Evolutionary conservation across 2,888 invertebrate species (phyloP).

Genomic region (Dichetophora obliterata): DNA sequence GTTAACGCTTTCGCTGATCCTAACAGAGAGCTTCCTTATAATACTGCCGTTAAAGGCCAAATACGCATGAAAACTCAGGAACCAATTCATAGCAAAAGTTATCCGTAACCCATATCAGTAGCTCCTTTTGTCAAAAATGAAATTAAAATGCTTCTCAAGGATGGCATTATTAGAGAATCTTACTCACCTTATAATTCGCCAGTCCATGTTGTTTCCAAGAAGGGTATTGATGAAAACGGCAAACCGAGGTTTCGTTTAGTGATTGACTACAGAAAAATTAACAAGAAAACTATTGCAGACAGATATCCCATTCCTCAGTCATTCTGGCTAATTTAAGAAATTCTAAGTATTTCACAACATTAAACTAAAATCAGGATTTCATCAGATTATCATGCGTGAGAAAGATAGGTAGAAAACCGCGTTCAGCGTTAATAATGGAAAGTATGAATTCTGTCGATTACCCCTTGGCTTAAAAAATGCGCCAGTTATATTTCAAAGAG

Average conservation of each 20-base stretch:
- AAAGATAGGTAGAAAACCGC: conserved; percentile 37
- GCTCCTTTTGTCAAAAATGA: conserved; percentile 40
- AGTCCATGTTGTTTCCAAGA: background rate
- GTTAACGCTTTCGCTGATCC: conserved; percentile 41
- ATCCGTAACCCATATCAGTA: conserved; percentile 41
- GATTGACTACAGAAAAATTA: conserved; percentile 42
- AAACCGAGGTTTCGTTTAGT: conserved; percentile 40
- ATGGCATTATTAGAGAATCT: conserved; percentile 28
- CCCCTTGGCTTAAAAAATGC: conserved; percentile 27
- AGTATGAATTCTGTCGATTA: conserved; percentile 40
- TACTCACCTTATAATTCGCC: background rate
- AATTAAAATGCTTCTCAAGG: conserved; percentile 40
- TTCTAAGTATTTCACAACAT: conserved; percentile 30
- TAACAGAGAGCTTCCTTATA: conserved; percentile 39
- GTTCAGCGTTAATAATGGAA: conserved; percentile 33
- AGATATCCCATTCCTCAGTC: conserved; percentile 24
- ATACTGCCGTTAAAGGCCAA: conserved; percentile 35
- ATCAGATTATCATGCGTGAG: conserved; percentile 31
- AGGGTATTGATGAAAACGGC: conserved; percentile 30
- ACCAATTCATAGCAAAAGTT: conserved; percentile 35
- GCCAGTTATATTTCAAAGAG: conserved; percentile 40
- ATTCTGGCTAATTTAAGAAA: conserved; percentile 31
- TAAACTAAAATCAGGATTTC: conserved; percentile 37
- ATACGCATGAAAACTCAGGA: conserved; percentile 40
- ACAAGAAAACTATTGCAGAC: conserved; percentile 26